Percentiles rank a stretch among this genome's conserved stretches.
These are phyloP conservation scores for Lutjanus argentimaculatus DNA, from an alignment of 2,797 vertebrate species.

Conservation along the genomic window DNA sequence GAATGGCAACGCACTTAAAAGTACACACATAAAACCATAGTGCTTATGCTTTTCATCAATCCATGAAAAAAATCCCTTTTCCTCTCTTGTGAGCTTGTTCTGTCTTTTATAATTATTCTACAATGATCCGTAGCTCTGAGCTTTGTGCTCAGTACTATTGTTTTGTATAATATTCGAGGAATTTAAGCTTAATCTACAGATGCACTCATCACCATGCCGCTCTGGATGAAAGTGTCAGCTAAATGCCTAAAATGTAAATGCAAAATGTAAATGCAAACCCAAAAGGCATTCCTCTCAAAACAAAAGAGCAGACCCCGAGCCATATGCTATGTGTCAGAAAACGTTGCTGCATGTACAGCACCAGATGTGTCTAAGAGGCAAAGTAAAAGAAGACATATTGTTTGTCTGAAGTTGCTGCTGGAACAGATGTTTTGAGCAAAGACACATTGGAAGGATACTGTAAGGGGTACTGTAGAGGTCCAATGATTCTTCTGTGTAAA, in stretches of 20 bases:
- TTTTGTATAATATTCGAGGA: conserved; percentile 5
- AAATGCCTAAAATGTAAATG: conserved; percentile 46
- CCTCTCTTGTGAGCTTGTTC: background rate
- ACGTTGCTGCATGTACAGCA: conserved; percentile 21
- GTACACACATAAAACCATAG: background rate
- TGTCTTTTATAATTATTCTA: background rate
- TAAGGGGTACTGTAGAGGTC: background rate
- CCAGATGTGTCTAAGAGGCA: conserved; percentile 61
- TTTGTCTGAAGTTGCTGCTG: conserved; percentile 45
- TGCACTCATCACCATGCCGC: background rate
- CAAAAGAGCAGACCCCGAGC: conserved; percentile 46
- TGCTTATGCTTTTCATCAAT: background rate
- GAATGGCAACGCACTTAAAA: background rate
- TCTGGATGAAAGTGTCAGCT: conserved; percentile 33
- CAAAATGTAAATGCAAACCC: conserved; percentile 43
- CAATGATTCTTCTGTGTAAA: background rate
- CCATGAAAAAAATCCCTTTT: background rate
- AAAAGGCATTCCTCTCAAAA: conserved; percentile 42
- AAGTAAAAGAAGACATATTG: conserved; percentile 54
- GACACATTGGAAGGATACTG: background rate
- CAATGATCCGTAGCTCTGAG: conserved; percentile 11
- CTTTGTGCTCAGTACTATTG: too few relatives aligned
- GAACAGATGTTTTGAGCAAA: conserved; percentile 52
- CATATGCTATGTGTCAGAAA: conserved; percentile 65
- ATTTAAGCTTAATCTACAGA: background rate